Evolutionary conservation across 2,113 vertebrate species (phyloP).

Genomic region (Lampris incognitus): DNA sequence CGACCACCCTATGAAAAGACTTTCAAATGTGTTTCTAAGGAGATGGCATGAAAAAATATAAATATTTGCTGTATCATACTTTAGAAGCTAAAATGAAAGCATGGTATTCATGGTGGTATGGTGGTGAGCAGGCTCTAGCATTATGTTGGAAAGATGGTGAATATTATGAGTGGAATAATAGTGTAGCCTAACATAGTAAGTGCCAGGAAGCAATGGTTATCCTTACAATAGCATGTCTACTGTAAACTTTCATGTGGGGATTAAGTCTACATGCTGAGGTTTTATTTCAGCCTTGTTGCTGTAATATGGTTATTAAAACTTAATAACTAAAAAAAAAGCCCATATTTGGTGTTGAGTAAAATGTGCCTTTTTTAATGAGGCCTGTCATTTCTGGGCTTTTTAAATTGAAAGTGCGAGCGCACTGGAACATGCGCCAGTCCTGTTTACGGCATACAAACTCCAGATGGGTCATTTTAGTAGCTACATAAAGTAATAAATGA

Average conservation of each 20-base stretch:
- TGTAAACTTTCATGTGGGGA: slow-evolving; percentile 11
- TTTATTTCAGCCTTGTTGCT: slow-evolving; percentile 24
- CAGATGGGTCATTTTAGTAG: not conserved
- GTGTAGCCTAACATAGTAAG: slow-evolving; percentile 38
- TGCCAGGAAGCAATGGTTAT: slow-evolving; percentile 47
- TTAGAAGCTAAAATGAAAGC: slow-evolving; percentile 69
- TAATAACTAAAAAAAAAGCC: slow-evolving; percentile 5
- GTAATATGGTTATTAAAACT: not conserved
- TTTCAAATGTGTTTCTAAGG: slow-evolving; percentile 71
- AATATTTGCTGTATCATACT: slow-evolving; percentile 74
- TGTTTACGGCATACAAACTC: not conserved
- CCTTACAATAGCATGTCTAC: slow-evolving; percentile 44
- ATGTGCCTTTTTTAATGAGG: not conserved
- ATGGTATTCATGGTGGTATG: slow-evolving; percentile 49
- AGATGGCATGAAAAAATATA: slow-evolving; percentile 63
- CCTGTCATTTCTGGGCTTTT: not conserved
- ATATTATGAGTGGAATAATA: slow-evolving; percentile 68
- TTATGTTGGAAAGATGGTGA: slow-evolving; percentile 50
- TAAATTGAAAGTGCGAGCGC: too few species aligned
- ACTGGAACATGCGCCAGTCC: too few species aligned
- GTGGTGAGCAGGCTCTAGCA: slow-evolving; percentile 44
- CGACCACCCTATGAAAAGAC: slow-evolving; percentile 62
- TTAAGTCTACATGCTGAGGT: not conserved
- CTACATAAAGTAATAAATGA: not conserved
- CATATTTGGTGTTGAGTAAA: not conserved